phyloP scores from a whole-genome alignment of 2,797 vertebrate genomes.

The Myotis findleyi region DNA sequence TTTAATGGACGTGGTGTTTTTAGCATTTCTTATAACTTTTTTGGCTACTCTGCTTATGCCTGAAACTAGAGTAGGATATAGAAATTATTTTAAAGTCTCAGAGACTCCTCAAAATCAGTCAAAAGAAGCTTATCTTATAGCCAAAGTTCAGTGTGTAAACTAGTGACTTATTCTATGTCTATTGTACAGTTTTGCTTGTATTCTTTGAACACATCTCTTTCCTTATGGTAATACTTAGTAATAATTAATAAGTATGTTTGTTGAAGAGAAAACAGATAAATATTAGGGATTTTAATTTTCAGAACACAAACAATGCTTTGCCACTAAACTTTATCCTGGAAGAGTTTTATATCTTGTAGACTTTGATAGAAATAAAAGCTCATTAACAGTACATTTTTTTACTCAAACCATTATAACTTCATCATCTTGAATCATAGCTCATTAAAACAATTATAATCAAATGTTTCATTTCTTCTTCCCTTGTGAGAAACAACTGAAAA shows the following conservation, averaged over 20 bases:
- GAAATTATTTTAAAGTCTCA: neutral
- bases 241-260: constrained; percentile 69
- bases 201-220: constrained; percentile 32
- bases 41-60: neutral
- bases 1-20: neutral
- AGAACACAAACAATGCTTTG: constrained; percentile 85
- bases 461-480: constrained; percentile 90
- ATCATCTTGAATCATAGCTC: constrained; percentile 90
- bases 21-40: neutral
- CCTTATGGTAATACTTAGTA: constrained; percentile 2
- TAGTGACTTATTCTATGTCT: neutral
- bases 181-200: constrained; percentile 4
- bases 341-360: constrained; percentile 86
- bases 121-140: constrained; percentile 15
- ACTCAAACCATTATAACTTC: constrained; percentile 88
- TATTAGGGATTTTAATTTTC: constrained; percentile 83
- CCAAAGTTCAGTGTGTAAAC: constrained; percentile 1
- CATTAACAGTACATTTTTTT: constrained; percentile 89
- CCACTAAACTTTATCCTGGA: constrained; percentile 86
- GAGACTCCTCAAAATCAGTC: neutral
- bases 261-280: constrained; percentile 75
- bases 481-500: constrained; percentile 89
- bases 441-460: constrained; percentile 93
- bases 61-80: constrained; percentile 10
- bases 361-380: constrained; percentile 89